Evolutionary conservation across 2,888 invertebrate genomes (phyloP), one percentile per base, ranked within the genome.

Genomic region (Patella ulyssiponensis): DNA sequence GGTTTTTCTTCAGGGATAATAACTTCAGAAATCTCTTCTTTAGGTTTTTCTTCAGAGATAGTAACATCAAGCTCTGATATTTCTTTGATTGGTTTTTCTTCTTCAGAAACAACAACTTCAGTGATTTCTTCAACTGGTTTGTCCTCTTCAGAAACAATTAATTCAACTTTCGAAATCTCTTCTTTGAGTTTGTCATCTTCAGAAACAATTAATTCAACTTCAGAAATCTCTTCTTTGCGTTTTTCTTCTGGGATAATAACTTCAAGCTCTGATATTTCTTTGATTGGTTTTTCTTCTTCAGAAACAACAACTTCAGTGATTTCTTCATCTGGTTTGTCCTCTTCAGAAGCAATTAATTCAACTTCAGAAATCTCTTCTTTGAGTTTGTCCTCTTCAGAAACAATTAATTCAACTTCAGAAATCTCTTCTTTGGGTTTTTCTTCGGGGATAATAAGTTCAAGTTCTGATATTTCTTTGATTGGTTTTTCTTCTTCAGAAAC

Each of bases 351-450:
- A 56, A n/a, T 56, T n/a, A 56, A 44, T 58, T 72, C 58, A 17
- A n/a, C 58, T 71, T 52, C 71, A 23, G 54, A 54, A n/a, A 23
- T 33, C 33, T 33, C 33, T 33, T 33, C 33, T 33, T 33, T 33
- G 27, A 3, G 27, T 44, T 76, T 3, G n/a, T 56, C 33, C 33
- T 3, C 33, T 64, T 75, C 74, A 56, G 71, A 23, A 44, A n/a
- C 53, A 9, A n/a, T 12, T 73, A 33, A 23, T 54, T 17, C n/a
- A 52, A 69, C 79, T n/a, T 70, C 51, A 17, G 52, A 15, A 15
- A 70, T 76, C 56, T 79, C 58, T 58, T 77, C 76, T 71, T 56
- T 7, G 56, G n/a, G 56, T 3, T 56, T 56, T 56, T 56, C 56
- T n/a, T 7, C 56, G 3, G 56, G 5, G 4, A 56, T 3, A 33